phyloP scores from a whole-genome alignment of 2,888 invertebrate species.

The Torymus texanus region DNA sequence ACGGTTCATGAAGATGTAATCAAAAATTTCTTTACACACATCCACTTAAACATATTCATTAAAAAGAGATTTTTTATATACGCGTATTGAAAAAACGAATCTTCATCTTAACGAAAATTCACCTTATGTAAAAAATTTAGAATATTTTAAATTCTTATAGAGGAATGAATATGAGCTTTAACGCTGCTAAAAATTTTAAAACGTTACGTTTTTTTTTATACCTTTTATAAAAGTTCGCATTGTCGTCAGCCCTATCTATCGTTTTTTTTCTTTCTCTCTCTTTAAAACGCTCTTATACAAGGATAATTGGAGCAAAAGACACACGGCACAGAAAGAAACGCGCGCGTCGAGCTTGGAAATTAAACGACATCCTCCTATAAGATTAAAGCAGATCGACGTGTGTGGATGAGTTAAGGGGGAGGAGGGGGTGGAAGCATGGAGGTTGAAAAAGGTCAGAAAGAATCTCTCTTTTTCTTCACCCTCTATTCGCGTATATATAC shows the following conservation, averaged over 20 bases:
- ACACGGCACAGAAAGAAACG: conserved; percentile 1
- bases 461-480: conserved; percentile 4
- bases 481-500: conserved; percentile 48
- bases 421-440: conserved; percentile 4
- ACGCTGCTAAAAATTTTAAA: background rate
- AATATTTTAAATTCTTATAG: too few relatives aligned
- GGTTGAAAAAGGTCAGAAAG: conserved; percentile 31
- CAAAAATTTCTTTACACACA: too few relatives aligned
- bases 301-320: background rate
- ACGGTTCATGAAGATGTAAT: too few relatives aligned
- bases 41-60: too few relatives aligned
- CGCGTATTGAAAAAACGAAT: too few relatives aligned
- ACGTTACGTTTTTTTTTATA: background rate
- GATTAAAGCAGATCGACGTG: conserved; percentile 11
- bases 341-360: conserved; percentile 26
- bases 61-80: too few relatives aligned
- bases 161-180: too few relatives aligned
- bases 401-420: too few relatives aligned
- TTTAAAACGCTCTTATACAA: background rate
- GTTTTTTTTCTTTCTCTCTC: too few relatives aligned
- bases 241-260: too few relatives aligned
- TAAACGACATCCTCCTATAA: conserved; percentile 23
- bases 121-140: too few relatives aligned
- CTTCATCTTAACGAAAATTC: too few relatives aligned
- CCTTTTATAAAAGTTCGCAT: background rate